phyloP scores from a whole-genome alignment of 2,797 vertebrate genomes.

The Psittacula derbiana region DNA sequence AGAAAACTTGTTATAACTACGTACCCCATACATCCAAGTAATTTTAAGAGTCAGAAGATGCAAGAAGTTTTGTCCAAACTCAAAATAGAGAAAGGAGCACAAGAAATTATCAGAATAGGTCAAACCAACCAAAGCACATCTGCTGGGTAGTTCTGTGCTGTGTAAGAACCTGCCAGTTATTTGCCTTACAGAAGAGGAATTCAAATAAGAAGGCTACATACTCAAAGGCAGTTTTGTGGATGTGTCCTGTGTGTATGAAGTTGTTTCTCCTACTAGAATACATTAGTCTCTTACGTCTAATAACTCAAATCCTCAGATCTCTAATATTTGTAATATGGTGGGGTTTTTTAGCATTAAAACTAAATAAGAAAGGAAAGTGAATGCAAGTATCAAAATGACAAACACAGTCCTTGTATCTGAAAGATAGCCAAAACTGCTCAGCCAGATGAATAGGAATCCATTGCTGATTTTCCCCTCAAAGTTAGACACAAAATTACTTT shows the following conservation, averaged over 20 bases:
- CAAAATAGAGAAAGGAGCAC: not conserved
- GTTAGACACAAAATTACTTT: not conserved
- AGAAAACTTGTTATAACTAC: not conserved
- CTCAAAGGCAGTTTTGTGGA: not conserved
- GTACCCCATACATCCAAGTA: not conserved
- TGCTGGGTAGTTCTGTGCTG: not conserved
- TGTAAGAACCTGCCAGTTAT: not conserved
- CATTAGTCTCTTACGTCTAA: not conserved
- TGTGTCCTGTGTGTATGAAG: not conserved
- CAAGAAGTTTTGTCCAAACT: not conserved
- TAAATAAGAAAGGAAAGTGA: not conserved
- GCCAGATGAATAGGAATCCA: not conserved
- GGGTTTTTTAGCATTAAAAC: not conserved
- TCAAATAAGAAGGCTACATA: not conserved
- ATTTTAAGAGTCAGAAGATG: not conserved
- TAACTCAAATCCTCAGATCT: not conserved
- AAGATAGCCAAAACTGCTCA: not conserved
- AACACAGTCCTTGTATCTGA: not conserved
- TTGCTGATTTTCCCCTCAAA: not conserved
- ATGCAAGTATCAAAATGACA: not conserved
- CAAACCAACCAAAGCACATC: not conserved
- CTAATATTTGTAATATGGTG: not conserved
- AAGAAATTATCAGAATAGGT: not conserved
- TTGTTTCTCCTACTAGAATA: not conserved
- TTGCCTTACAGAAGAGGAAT: not conserved